Conservation (phyloP, 2,888 invertebrate genomes). For the Ceraclea dissimilis region DNA sequence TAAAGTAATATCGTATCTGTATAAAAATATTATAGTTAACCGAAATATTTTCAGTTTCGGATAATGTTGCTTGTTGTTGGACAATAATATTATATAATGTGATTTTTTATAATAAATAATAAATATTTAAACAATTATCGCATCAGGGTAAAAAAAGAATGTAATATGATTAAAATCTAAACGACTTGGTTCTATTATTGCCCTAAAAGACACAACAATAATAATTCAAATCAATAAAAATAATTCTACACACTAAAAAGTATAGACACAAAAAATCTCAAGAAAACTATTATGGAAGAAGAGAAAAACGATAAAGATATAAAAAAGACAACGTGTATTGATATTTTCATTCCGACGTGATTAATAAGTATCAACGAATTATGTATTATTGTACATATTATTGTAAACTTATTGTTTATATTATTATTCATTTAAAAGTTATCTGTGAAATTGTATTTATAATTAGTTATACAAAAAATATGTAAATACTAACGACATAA, state of each 20-base stretch:
- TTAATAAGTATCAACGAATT: conserved; percentile 23
- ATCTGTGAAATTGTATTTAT: conserved; percentile 23
- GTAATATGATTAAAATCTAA: not conserved
- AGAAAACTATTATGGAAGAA: not conserved
- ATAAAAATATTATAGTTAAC: not conserved
- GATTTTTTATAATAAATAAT: conserved; percentile 22
- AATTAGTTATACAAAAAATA: conserved; percentile 18
- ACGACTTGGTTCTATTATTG: not conserved
- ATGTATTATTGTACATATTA: conserved; percentile 18
- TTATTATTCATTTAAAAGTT: conserved; percentile 30
- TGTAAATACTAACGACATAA: conserved; percentile 15
- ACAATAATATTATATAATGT: conserved; percentile 25
- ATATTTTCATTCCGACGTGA: conserved; percentile 4
- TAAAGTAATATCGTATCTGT: not conserved
- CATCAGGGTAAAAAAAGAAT: conserved; percentile 25
- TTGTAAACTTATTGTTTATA: conserved; percentile 24
- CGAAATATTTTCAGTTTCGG: not conserved
- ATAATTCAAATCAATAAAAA: too few relatives aligned
- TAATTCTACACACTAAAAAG: not conserved
- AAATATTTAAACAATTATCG: conserved; percentile 25
- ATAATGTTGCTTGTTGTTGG: conserved; percentile 16
- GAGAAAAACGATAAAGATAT: not conserved
- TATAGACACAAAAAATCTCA: not conserved
- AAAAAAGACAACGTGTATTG: not conserved
- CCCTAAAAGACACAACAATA: not conserved